Evolutionary conservation across 2,797 vertebrate genomes (phyloP).

Genomic region (Pempheris klunzingeri): DNA sequence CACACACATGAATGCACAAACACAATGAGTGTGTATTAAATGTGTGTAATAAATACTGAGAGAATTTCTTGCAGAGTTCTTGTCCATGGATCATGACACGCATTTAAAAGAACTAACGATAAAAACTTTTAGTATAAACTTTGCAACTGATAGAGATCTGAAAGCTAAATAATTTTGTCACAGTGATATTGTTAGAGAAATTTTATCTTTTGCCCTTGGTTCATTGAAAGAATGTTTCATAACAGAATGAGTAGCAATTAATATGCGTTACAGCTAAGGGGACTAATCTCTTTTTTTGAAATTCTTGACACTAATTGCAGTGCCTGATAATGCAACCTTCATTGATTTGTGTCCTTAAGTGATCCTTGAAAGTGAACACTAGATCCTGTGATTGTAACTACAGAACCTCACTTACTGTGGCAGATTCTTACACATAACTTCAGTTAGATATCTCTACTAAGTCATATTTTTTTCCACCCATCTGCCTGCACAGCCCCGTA

Average conservation of each 20-base stretch:
- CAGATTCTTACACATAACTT: not conserved
- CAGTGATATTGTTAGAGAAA: conserved; percentile 25
- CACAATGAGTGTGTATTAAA: not conserved
- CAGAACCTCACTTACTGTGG: not conserved
- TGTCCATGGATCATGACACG: not conserved
- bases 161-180: conserved; percentile 34
- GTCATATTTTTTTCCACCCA: not conserved
- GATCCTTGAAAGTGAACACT: conserved; percentile 10
- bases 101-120: not conserved
- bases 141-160: conserved; percentile 5
- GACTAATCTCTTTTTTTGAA: conserved; percentile 36
- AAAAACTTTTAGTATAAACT: not conserved
- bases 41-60: not conserved
- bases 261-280: not conserved
- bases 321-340: conserved; percentile 11
- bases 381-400: conserved; percentile 2
- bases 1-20: conserved; percentile 24
- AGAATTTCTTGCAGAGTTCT: not conserved
- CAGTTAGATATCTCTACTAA: not conserved
- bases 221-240: conserved; percentile 25
- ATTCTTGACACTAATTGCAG: conserved; percentile 39
- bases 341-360: conserved; percentile 34
- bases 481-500: not conserved
- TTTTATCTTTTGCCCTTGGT: conserved; percentile 42
- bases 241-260: conserved; percentile 23